phyloP scores from a whole-genome alignment of 92 coral and sea anemone genomes.

The Desmophyllum pertusum region DNA sequence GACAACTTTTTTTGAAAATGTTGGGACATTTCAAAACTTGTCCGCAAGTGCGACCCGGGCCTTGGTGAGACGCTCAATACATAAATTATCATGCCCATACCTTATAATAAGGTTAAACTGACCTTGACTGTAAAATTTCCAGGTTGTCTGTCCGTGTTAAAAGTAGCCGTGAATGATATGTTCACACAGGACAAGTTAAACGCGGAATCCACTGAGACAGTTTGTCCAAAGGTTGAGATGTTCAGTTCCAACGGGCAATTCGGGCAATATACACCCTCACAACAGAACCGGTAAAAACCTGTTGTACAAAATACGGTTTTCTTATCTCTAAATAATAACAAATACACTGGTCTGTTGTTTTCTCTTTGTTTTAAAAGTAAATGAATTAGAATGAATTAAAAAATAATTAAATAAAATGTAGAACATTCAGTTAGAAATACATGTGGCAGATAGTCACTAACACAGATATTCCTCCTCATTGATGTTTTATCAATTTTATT shows the following conservation, averaged over 20 bases:
- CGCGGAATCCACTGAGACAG: conserved; percentile 12
- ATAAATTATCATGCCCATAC: background rate
- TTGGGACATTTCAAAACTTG: too few species aligned
- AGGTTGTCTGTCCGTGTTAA: conserved; percentile 39
- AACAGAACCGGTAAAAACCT: conserved; percentile 52
- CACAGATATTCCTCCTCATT: too few species aligned
- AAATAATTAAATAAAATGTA: too few species aligned
- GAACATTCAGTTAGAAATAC: too few species aligned
- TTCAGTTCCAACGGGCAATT: conserved; percentile 52
- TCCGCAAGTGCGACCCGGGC: too few species aligned
- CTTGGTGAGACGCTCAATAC: background rate
- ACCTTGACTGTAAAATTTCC: conserved; percentile 62
- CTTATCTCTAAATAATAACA: background rate
- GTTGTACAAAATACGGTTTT: background rate
- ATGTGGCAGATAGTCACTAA: too few species aligned
- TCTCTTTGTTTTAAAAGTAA: too few species aligned
- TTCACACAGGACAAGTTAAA: conserved; percentile 42
- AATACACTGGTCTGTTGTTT: too few species aligned
- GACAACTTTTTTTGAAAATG: too few species aligned
- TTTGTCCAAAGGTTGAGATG: conserved; percentile 29
- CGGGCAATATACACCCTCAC: conserved; percentile 63
- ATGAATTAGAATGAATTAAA: too few species aligned
- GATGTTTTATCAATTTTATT: too few species aligned
- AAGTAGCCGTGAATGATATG: conserved; percentile 10
- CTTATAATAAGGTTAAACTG: background rate